phyloP scores from a whole-genome alignment of 2,888 invertebrate genomes.

The Oscheius onirici region DNA sequence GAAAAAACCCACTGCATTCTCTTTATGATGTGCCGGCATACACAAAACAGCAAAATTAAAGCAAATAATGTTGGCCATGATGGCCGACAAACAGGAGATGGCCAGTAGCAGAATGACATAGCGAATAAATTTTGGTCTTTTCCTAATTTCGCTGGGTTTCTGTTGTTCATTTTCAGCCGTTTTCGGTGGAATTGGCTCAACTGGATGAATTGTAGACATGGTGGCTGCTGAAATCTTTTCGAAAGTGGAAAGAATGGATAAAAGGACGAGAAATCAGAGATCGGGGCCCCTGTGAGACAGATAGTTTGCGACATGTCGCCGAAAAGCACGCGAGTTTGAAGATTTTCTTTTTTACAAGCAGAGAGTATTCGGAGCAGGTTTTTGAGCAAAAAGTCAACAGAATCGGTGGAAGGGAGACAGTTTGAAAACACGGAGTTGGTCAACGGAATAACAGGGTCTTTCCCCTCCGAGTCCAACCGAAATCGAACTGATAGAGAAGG shows the following conservation, averaged over 20 bases:
- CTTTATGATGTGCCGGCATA: conserved; percentile 54
- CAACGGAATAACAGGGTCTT: too few relatives aligned
- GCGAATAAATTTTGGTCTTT: conserved; percentile 31
- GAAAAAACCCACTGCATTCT: neutral
- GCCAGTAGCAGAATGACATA: conserved; percentile 59
- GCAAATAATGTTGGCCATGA: conserved; percentile 68
- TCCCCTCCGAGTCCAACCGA: too few relatives aligned
- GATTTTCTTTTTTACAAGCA: too few relatives aligned
- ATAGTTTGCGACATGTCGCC: too few relatives aligned
- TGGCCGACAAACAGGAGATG: conserved; percentile 64
- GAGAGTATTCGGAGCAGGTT: too few relatives aligned
- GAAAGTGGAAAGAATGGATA: neutral
- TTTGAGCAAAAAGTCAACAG: too few relatives aligned
- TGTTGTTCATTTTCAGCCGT: too few relatives aligned
- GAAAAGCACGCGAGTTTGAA: too few relatives aligned
- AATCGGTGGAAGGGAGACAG: too few relatives aligned
- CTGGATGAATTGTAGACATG: conserved; percentile 1
- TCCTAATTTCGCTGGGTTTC: neutral
- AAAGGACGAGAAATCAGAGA: neutral
- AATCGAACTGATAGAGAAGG: too few relatives aligned
- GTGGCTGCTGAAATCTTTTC: neutral
- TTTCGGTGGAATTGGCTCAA: neutral
- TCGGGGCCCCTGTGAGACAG: too few relatives aligned
- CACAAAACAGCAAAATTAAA: conserved; percentile 69
- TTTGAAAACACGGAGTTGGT: too few relatives aligned